Evolutionary conservation across 1,140 invertebrate genomes (phyloP), one percentile per base, ranked within the genome.

Genomic region (Eupristina koningsbergeri): DNA sequence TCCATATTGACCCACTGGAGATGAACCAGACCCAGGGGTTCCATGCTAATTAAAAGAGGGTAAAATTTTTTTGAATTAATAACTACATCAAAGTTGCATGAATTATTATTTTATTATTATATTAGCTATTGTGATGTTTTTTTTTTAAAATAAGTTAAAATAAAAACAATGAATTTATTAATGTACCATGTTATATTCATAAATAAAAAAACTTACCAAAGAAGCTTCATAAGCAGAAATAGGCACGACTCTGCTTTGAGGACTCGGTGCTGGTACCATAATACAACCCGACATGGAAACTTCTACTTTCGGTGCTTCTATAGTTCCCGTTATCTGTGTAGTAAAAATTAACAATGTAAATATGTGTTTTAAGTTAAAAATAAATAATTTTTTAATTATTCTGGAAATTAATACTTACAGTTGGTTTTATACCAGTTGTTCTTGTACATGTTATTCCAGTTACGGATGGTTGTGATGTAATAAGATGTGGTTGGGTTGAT

Each of bases 161-260:
- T 9, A 9, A 9, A 50, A 17, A 50, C 17, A 50, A 50, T 50
- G 47, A 50, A 50, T 50, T 13, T 50, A 50, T 2, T 17, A 50
- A 50, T 50, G 17, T 50, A 15, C 2, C 9, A 17, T 17, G 8
- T 50, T 50, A 50, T 17, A 50, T 7, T 50, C n/a, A 13, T 50
- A 15, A 15, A 9, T 17, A 50, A 50, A 45, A 15, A 50, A 9
- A 50, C 47, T 95, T 93, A 97, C 96, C 95, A 96, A 88, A 87
- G 93, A 94, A 17, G 94, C 92, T 86, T 95, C 95, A 82, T 94
- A 96, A 26, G 94, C 90, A 22, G 94, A 91, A 79, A 95, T 92
- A 6, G 94, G 92, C 84, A 95, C 93, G 9, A 93, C 93, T 22
- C 88, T 84, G 93, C 91, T 86, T 92, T 91, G 90, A 86, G 93